A percentile compares a stretch with the other conserved stretches of the same genome.
phyloP scores from a whole-genome alignment of 2,797 vertebrate species.

The Picus viridis region DNA sequence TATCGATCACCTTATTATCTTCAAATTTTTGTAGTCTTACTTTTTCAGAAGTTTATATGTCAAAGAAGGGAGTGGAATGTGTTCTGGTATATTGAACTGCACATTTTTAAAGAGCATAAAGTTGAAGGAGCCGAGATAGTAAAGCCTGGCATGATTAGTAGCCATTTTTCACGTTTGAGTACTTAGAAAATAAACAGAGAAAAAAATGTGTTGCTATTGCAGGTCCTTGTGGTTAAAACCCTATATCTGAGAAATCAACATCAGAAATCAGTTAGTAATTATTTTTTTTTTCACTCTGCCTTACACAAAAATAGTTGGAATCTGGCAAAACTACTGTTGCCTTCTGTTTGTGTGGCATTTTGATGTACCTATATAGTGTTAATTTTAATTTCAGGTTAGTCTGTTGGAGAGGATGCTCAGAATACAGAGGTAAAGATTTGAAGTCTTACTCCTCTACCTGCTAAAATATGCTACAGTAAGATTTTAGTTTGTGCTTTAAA shows the following conservation, averaged over 20 bases:
- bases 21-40: neutral
- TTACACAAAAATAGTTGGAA: neutral
- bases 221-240: neutral
- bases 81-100: neutral
- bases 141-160: neutral
- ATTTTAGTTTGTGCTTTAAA: neutral
- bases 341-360: neutral
- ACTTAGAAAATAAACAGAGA: neutral
- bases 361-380: neutral
- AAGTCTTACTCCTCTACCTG: neutral
- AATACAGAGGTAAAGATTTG: neutral
- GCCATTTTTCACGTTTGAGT: neutral
- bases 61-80: neutral
- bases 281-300: neutral
- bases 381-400: neutral
- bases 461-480: neutral
- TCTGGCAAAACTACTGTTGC: neutral
- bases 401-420: neutral
- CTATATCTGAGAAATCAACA: neutral
- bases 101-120: neutral
- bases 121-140: neutral
- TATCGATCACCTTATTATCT: neutral
- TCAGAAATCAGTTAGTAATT: neutral
- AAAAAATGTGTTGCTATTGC: neutral
- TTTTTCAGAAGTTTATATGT: neutral